phyloP scores from a whole-genome alignment of 2,113 vertebrate species.

The Callipepla squamata region DNA sequence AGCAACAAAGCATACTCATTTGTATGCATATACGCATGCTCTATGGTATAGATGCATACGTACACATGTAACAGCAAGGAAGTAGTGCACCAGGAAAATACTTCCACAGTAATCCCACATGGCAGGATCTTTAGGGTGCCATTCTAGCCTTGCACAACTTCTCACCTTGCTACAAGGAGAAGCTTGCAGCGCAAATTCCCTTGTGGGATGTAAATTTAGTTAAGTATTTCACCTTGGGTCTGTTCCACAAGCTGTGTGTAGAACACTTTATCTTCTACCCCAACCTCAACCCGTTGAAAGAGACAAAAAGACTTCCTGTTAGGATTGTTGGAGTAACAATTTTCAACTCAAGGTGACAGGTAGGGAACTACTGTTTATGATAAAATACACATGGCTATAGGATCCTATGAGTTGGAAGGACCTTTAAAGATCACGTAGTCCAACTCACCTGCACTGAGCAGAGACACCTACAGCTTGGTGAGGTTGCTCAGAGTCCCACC shows the following conservation, averaged over 20 bases:
- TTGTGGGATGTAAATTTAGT: not conserved
- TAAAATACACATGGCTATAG: not conserved
- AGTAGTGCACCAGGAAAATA: not conserved
- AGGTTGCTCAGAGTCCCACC: no score
- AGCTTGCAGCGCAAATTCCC: not conserved
- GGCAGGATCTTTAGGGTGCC: not conserved
- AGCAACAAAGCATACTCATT: not conserved
- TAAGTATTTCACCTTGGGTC: not conserved
- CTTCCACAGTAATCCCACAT: not conserved
- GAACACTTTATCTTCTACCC: not conserved
- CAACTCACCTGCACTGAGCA: no score
- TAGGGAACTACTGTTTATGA: not conserved
- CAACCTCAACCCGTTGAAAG: not conserved
- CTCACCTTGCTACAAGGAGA: not conserved
- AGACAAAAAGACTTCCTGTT: not conserved
- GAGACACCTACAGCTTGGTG: no score
- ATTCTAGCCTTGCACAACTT: not conserved
- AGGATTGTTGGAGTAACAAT: not conserved
- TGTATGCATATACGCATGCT: accelerated
- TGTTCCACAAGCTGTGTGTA: not conserved
- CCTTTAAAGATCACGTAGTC: no score
- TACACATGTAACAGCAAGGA: not conserved
- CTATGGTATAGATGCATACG: not conserved
- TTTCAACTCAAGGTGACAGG: not conserved
- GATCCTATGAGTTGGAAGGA: not conserved